phyloP scores from a whole-genome alignment of 2,113 vertebrate species.

The Perca schrenkii region DNA sequence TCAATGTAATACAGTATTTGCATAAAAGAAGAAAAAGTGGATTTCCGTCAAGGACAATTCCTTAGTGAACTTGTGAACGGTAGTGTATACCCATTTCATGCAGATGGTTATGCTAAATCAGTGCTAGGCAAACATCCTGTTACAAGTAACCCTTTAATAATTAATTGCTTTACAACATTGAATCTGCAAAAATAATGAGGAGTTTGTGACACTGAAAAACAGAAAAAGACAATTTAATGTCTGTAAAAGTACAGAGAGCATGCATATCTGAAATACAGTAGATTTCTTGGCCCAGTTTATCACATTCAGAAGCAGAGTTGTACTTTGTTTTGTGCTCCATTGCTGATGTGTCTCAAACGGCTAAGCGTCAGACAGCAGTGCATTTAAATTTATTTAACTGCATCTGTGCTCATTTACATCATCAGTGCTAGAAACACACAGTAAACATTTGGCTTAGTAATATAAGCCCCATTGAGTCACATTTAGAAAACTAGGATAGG shows the following conservation, averaged over 20 bases:
- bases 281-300: neutral
- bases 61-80: neutral
- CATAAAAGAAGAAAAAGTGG: neutral
- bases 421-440: constrained; percentile 32
- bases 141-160: neutral
- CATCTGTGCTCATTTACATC: constrained; percentile 49
- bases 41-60: neutral
- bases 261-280: neutral
- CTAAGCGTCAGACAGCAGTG: constrained; percentile 4
- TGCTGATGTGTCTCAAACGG: constrained; percentile 39
- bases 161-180: neutral
- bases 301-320: neutral
- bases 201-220: neutral
- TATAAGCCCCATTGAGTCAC: constrained; percentile 30
- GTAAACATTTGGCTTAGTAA: constrained; percentile 34
- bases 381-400: constrained; percentile 55
- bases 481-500: constrained; percentile 14
- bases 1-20: neutral
- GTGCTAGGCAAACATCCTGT: neutral
- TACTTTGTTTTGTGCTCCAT: constrained; percentile 21
- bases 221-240: neutral
- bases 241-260: too few species aligned
- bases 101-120: neutral
- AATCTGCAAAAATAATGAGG: neutral
- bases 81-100: neutral